Evolutionary conservation across 2,113 vertebrate species (phyloP), one percentile per base, ranked within the genome.

Genomic region (Anarhynchus alexandrinus): DNA sequence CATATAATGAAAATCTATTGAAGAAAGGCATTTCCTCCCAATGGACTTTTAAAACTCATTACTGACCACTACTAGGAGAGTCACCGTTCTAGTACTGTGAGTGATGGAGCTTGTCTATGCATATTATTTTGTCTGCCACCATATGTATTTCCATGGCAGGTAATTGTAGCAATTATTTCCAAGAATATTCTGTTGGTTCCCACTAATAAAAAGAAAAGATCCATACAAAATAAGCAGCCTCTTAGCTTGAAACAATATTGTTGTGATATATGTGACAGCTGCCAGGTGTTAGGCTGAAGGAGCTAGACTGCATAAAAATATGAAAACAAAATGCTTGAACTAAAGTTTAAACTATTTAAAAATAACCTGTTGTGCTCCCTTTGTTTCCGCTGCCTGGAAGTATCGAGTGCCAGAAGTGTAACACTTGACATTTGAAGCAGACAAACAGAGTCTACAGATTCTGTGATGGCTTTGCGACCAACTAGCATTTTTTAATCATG

Each of bases 281-380:
- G 93, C 90, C 95, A 94, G 94, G 91, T 95, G 89, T 95, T 94
- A 61, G 23, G 59, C 70, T 90, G 90, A 92, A 96, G 87, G 88
- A 96, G 91, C 55, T 82, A 89, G 93, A 94, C 86, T 80, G 86
- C 78, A 93, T 86, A 94, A 86, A 88, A 92, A 79, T 76, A 69
- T 82, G 90, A 97, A 96, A 90, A 96, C 96, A 96, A 96, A 95
- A 92, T 82, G 79, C 85, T 96, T 93, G 96, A 96, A 82, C 92
- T 94, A 86, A 96, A 96, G 91, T 90, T 97, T 90, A 87, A 96
- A 91, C 66, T 88, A 83, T 86, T 97, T 92, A 73, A 95, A 97
- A 97, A 96, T 95, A 97, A 96, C 94, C 93, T 96, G 78, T 97
- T 97, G 94, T 94, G 71, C 82, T 84, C 51, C 83, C 72, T 95